A percentile compares a stretch with the other conserved stretches of the same genome.
Evolutionary conservation across 2,113 vertebrate genomes (phyloP).

Genomic region (Eurystomus gularis): DNA sequence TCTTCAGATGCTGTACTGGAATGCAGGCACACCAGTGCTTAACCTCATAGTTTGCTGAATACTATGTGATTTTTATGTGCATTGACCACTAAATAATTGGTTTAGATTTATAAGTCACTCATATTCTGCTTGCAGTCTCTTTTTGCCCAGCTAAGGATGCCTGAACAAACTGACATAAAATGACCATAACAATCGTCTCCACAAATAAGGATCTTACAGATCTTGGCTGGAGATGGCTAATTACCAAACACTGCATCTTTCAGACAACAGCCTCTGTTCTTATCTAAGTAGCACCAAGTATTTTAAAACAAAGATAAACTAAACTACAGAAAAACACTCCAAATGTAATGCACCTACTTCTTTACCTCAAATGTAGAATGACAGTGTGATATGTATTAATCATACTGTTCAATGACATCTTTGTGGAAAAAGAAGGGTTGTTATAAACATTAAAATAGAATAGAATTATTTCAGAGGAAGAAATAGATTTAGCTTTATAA

Average conservation of each 20-base stretch:
- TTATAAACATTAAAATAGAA: not conserved
- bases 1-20: not conserved
- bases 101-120: not conserved
- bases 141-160: not conserved
- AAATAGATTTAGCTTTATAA: not conserved
- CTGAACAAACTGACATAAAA: not conserved
- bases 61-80: rapidly evolving
- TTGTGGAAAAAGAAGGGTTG: not conserved
- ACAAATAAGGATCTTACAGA: not conserved
- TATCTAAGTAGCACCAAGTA: not conserved
- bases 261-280: not conserved
- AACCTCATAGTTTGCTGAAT: not conserved
- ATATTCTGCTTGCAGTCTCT: not conserved
- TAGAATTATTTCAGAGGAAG: not conserved
- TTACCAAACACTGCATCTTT: not conserved
- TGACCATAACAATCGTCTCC: rapidly evolving
- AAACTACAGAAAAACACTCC: not conserved
- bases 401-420: not conserved
- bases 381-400: not conserved
- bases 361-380: not conserved
- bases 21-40: not conserved
- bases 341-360: not conserved
- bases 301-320: not conserved
- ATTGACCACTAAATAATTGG: not conserved
- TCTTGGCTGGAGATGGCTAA: not conserved